Conservation (phyloP, 92 coral and sea anemone genomes). For the Epizoanthus illoricatus region DNA sequence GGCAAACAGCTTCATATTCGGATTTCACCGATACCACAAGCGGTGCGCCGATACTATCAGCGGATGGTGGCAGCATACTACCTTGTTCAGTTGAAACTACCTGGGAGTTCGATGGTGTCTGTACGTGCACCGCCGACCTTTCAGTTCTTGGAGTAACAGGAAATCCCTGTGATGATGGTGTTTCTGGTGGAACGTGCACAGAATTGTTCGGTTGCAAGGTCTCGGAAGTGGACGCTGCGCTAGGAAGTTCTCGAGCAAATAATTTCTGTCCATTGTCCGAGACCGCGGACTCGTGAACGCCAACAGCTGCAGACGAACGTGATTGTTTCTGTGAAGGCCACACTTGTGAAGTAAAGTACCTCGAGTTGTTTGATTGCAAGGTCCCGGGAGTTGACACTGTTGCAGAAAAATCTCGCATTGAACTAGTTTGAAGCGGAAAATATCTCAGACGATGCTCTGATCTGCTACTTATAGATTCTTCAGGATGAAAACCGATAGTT, state of each 20-base stretch:
- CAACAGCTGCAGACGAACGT: neutral
- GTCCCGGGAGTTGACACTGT: neutral
- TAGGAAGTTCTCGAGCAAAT: too few species aligned
- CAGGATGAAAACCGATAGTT: neutral
- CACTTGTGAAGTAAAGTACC: too few species aligned
- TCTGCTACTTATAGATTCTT: neutral
- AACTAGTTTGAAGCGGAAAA: neutral
- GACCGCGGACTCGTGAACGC: neutral
- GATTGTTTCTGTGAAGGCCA: neutral
- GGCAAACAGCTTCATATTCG: neutral
- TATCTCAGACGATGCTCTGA: neutral
- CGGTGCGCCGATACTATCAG: neutral
- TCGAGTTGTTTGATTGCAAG: constrained; percentile 14
- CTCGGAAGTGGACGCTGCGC: neutral
- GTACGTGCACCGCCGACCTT: neutral
- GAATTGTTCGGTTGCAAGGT: neutral
- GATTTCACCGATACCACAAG: constrained; percentile 2
- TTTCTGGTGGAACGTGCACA: too few species aligned
- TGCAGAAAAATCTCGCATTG: neutral
- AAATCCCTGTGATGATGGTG: too few species aligned
- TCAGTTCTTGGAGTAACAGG: neutral
- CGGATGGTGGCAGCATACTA: neutral
- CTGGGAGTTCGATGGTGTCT: neutral
- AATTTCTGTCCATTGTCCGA: too few species aligned
- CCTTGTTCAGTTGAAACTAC: neutral